Base-by-base conservation (phyloP, 2,888 invertebrate genomes). In the Chrysina gloriosa region DNA sequence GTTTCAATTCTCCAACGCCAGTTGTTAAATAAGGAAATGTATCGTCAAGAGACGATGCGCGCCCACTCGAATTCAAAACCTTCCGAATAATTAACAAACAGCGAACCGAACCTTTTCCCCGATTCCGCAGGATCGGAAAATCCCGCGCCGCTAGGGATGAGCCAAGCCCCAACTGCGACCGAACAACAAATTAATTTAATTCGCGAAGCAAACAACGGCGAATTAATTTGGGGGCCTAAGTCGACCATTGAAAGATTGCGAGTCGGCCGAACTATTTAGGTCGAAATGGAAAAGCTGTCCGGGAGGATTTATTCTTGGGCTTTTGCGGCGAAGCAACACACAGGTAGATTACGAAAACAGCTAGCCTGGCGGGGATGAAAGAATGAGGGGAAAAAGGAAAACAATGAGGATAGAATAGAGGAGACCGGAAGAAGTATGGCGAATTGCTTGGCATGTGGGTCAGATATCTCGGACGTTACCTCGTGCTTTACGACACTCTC, bases 111-210 rank as follows among this genome's bases (percentile, higher is more conserved):
- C 50, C 29, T 52, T 52, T 9, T 29, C 16, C 27, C 27, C 2
- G 1, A n/a, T 5, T 14, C 11, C 27, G 9, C 16, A 52, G 14
- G 6, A 7, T 27, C 11, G 3, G 42, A 16, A 14, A 14, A 42
- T 42, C 11, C 42, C 42, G 16, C 5, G 16, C 14, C 14, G n/a
- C 19, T 19, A 7, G 16, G 19, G 16, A 19, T 2, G 42, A 19
- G 42, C 16, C 1, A 7, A 16, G 11, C 2, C 7, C 5, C n/a
- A 11, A n/a, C 29, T n/a, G 39, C 14, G 39, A 14, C 27, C 19
- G 29, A 52, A 52, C 50, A 52, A 58, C 58, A 58, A 58, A 58
- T 58, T 58, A 58, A 58, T 58, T 58, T 58, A 42, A 58, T 58
- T 58, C 58, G 25, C 23, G 25, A 39, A 27, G 58, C 42, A 58